Conservation (phyloP, 2,888 invertebrate species). For the Nomada flava region DNA sequence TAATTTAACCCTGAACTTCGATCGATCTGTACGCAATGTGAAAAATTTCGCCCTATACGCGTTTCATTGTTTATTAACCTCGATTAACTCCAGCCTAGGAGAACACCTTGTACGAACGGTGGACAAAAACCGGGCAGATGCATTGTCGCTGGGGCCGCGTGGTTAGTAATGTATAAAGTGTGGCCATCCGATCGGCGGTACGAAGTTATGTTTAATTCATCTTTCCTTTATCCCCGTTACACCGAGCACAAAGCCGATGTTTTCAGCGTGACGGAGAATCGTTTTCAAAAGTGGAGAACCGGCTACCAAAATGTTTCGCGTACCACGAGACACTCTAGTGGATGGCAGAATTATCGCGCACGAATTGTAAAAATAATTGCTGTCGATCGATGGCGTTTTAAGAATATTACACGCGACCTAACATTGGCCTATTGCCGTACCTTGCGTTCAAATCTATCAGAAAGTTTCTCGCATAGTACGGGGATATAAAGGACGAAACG, state of each 20-base stretch:
- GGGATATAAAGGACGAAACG: too few species aligned
- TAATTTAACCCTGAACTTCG: too few species aligned
- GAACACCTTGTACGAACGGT: slow-evolving; percentile 6
- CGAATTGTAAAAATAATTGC: neutral
- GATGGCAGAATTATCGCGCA: neutral
- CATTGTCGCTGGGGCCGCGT: slow-evolving; percentile 17
- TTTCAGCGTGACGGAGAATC: slow-evolving; percentile 17
- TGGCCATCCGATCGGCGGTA: slow-evolving; percentile 45
- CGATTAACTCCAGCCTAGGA: too few species aligned
- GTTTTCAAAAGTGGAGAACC: slow-evolving; percentile 22
- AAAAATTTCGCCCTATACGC: too few species aligned
- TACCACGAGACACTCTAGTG: neutral
- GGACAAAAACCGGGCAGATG: slow-evolving; percentile 12
- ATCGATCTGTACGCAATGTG: too few species aligned
- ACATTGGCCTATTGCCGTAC: neutral
- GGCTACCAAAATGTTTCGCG: slow-evolving; percentile 1
- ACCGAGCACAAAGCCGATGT: slow-evolving; percentile 28
- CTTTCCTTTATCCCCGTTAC: slow-evolving; percentile 51
- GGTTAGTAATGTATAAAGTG: slow-evolving; percentile 52
- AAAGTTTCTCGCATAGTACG: neutral
- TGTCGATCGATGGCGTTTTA: too few species aligned
- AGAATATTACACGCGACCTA: neutral
- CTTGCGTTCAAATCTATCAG: neutral
- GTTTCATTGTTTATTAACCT: too few species aligned
- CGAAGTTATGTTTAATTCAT: slow-evolving; percentile 58